Base-by-base conservation (phyloP, 2,113 vertebrate genomes). In the Calidris pygmaea region DNA sequence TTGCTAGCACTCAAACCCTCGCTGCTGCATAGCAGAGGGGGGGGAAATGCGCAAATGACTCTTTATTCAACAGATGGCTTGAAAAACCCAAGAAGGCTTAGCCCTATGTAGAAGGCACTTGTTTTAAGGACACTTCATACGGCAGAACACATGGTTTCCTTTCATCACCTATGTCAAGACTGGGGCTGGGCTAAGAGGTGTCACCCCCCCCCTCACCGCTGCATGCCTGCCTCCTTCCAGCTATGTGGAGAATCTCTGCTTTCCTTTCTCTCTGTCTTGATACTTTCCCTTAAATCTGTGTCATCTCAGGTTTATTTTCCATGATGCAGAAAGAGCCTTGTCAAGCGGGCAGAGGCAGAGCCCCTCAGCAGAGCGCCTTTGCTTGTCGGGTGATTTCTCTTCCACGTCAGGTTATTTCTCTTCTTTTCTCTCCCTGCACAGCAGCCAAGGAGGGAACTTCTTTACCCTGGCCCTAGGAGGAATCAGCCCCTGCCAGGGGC, bases 151-250 rank as follows among this genome's bases (percentile, higher is more conserved):
- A 30, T 77, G 45, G 45, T 70, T 93, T 43, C 50, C 55, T 85
- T 85, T 91, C 81, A 85, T 85, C 93, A 92, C 88, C 90, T 71
- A 3, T 45, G 68, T 83, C 85, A 88, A 71, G 63, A n/a, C 34
- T 85, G 67, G 72, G 77, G 76, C 60, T 78, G 92, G 90, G 71
- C 88, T 90, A 30, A 80, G 90, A 88, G 85, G 76, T 65, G 39
- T 87, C 85, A 82, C 22, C 35, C 29, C 67, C 63, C 39, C 41
- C 39, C 41, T 3, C 90, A 71, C 65, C 7, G 0, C 71, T 92
- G 80, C 72, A 20, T 67, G 83, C 72, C 70, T 86, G 47, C 39
- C 72, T 94, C 70, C 86, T 72, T 45, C 1, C 2, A 77, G 79
- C 79, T 90, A 17, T 27, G 63, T 16, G 78, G 32, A 85, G 75